These are phyloP conservation scores for Theristicus caerulescens DNA, from an alignment of 2,113 vertebrate genomes.

Conservation along the genomic window DNA sequence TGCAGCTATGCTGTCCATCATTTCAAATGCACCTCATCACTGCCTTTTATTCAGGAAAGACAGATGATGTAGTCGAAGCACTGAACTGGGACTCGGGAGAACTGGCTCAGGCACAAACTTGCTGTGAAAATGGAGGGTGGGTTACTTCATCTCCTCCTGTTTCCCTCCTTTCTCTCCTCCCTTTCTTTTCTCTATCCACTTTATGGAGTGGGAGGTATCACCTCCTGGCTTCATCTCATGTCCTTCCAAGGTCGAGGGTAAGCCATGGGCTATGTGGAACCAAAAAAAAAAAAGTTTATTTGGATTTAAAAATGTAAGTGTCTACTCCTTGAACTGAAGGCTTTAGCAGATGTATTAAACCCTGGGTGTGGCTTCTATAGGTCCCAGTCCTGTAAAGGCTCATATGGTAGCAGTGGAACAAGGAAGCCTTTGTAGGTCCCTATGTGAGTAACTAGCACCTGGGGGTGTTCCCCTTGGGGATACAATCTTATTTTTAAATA, in stretches of 20 bases:
- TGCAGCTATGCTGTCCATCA: not conserved
- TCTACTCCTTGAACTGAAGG: not conserved
- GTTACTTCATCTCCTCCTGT: not conserved
- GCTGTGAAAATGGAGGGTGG: not conserved
- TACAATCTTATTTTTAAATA: not conserved
- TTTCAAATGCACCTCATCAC: not conserved
- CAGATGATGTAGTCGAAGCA: not conserved
- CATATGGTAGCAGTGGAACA: not conserved
- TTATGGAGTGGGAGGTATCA: not conserved
- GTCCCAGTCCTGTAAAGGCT: not conserved
- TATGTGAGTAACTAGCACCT: fast-evolving
- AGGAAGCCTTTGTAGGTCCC: not conserved
- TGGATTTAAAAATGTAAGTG: not conserved
- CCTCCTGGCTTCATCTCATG: not conserved
- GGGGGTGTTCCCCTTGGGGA: not conserved
- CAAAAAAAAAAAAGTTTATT: not conserved
- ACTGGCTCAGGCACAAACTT: not conserved
- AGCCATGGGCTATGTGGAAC: not conserved
- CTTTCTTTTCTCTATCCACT: not conserved
- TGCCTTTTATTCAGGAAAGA: not conserved
- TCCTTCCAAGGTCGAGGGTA: not conserved
- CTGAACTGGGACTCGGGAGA: not conserved
- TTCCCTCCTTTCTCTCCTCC: not conserved
- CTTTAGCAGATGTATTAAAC: not conserved
- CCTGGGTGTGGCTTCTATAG: not conserved